These are phyloP conservation scores for Colletes latitarsis DNA, from an alignment of 1,140 invertebrate species.

Conservation along the genomic window DNA sequence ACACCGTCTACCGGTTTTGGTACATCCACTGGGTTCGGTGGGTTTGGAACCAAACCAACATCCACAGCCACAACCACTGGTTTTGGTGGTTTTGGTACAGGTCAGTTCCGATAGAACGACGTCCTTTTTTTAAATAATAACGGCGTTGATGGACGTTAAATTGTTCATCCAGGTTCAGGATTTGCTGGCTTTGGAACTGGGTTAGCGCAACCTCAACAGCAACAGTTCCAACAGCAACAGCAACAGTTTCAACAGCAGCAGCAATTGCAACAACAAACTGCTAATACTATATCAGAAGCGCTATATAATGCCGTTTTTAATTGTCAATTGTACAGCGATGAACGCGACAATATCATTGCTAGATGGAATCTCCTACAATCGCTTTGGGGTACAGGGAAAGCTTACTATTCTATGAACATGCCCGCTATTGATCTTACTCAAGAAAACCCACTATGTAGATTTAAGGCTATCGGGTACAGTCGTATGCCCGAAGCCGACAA, in stretches of 20 bases:
- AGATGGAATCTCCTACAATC: constrained; percentile 97
- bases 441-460: constrained; percentile 94
- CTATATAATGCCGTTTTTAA: constrained; percentile 90
- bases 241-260: constrained; percentile 81
- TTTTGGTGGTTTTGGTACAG: constrained; percentile 83
- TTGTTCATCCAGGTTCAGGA: constrained; percentile 60
- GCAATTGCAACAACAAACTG: constrained; percentile 82
- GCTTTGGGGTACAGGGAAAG: constrained; percentile 93
- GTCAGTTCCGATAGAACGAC: constrained; percentile 21
- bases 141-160: constrained; percentile 45
- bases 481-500: constrained; percentile 90
- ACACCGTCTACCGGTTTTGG: constrained; percentile 80
- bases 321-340: constrained; percentile 94
- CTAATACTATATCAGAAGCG: constrained; percentile 85
- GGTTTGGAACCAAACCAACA: constrained; percentile 79
- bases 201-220: constrained; percentile 77
- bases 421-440: constrained; percentile 91
- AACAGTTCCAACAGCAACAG: constrained; percentile 80
- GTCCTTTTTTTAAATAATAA: neutral
- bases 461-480: constrained; percentile 96
- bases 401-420: constrained; percentile 88
- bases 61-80: constrained; percentile 78
- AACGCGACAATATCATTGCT: constrained; percentile 93
- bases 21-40: constrained; percentile 79
- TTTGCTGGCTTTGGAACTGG: constrained; percentile 69